Evolutionary conservation across 2,888 invertebrate species (phyloP).

Genomic region (Drosophila ochracea): DNA sequence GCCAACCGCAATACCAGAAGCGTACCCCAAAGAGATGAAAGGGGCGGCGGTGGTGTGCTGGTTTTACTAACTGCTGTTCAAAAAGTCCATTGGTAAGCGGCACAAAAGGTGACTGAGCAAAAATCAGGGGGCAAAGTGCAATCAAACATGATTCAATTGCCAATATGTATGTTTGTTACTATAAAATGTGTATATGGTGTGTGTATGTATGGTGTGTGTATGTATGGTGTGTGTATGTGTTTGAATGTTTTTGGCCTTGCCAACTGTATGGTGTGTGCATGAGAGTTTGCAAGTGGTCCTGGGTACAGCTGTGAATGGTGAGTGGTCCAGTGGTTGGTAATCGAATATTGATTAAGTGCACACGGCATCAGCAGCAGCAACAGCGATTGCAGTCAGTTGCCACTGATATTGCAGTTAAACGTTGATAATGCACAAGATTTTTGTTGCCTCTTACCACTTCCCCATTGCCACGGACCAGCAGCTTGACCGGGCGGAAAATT

Average conservation of each 20-base stretch:
- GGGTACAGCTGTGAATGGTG: conserved; percentile 21
- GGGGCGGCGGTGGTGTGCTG: neutral
- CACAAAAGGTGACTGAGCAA: conserved; percentile 47
- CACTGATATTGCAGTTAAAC: conserved; percentile 77
- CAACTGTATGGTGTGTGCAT: conserved; percentile 15
- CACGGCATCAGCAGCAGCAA: conserved; percentile 26
- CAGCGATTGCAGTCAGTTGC: conserved; percentile 7
- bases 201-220: neutral
- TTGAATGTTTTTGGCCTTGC: conserved; percentile 20
- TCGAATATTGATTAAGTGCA: conserved; percentile 79
- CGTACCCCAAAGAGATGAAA: conserved; percentile 6
- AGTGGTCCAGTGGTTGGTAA: conserved; percentile 50
- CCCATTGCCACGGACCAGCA: conserved; percentile 22
- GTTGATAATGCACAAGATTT: conserved; percentile 72
- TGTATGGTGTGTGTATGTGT: conserved; percentile 7
- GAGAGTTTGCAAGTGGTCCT: conserved; percentile 27
- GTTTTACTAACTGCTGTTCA: conserved; percentile 36
- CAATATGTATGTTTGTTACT: conserved; percentile 53
- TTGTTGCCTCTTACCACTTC: conserved; percentile 24
- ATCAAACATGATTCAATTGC: conserved; percentile 76
- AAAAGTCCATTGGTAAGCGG: conserved; percentile 53
- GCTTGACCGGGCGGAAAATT: conserved; percentile 77
- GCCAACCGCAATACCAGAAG: conserved; percentile 36
- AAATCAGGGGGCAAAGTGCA: conserved; percentile 7
- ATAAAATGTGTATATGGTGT: conserved; percentile 26